Base-by-base conservation (phyloP, 1,140 invertebrate species). In the Myzus persicae region DNA sequence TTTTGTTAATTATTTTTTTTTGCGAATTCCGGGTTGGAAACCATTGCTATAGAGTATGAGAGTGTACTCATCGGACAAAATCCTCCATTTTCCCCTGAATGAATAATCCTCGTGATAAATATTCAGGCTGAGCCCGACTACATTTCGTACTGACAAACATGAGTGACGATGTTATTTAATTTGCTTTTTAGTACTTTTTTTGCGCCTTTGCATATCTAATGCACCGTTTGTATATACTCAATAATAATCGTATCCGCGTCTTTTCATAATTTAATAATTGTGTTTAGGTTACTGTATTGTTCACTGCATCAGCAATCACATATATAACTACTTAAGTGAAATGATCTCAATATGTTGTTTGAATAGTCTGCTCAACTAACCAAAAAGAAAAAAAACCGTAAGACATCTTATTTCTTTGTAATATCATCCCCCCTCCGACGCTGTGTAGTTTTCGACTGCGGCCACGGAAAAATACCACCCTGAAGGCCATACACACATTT, bases 301-400 rank as follows among this genome's bases (percentile, higher is more conserved):
- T 76, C 31, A 76, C 31, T 76, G 59, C 59, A 18, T 76, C 14
- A n/a, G 31, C 31, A 76, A 76, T n/a, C 59, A 76, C 59, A 76
- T n/a, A n/a, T 59, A 31, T n/a, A 76, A 40, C 40, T 85, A 85
- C 38, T 85, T 14, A 11, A 44, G n/a, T 36, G 44, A 48, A 88
- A 88, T 88, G 85, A 88, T 88, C 85, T 88, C 85, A 88, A 48
- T 88, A 76, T n/a, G 59, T 14, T n/a, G 42, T 88, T 88, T 46
- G 7, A n/a, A 22, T 36, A 46, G 44, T 36, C 31, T 88, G 44
- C n/a, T 88, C 44, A 36, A 44, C 26, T 44, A 85, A 48, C 85
- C n/a, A 88, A 88, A 36, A 88, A 88, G n/a, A 11, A 40, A 9
- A 42, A 40, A 40, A 84, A 84, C 8, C 18, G 1, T 9, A 42